Base-by-base conservation (phyloP, 2,113 vertebrate species). In the Pterocles burchelli region DNA sequence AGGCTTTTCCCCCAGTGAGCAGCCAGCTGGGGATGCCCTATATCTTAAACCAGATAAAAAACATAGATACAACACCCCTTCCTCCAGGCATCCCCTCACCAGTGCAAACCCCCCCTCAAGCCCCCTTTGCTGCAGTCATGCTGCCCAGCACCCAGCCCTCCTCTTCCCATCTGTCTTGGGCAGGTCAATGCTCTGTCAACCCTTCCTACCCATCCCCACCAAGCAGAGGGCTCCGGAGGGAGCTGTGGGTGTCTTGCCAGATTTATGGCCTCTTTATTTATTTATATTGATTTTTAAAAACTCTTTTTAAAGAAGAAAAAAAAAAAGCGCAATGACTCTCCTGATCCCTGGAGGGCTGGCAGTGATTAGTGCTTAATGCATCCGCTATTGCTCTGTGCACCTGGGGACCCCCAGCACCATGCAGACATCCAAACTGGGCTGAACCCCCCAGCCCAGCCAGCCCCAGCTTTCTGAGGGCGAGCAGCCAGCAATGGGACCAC, bases 211-310 rank as follows among this genome's bases (percentile, higher is more conserved):
- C 92, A 91, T 74, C 85, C 77, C 26, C 10, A 91, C 85, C 78
- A 76, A 95, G 72, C 92, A 82, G 59, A 90, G 80, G 51, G 87
- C 94, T 97, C 95, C 1, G 1, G 79, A 95, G 93, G 91, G 79
- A 94, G 46, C 38, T 33, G 48, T 2, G 1, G 76, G 80, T 78
- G 86, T 91, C 93, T 65, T 86, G 85, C 65, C 36, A 94, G 95
- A 95, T 97, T 97, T 96, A 97, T 95, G 81, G 92, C 75, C 61
- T 36, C 77, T 96, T 61, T 75, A 94, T 78, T 96, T 94, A 89
- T 97, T 92, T 88, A 68, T 65, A 96, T 75, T 34, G 89, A 96
- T 96, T 91, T 90, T 89, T 77, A 88, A 74, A 90, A 93, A 66
- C 55, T 87, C 85, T 73, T 85, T 83, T 83, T 77, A 81, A 91